A percentile compares a stretch with the other conserved stretches of the same genome.
phyloP scores from a whole-genome alignment of 2,888 invertebrate species.

The Caenorhabditis uteleia region DNA sequence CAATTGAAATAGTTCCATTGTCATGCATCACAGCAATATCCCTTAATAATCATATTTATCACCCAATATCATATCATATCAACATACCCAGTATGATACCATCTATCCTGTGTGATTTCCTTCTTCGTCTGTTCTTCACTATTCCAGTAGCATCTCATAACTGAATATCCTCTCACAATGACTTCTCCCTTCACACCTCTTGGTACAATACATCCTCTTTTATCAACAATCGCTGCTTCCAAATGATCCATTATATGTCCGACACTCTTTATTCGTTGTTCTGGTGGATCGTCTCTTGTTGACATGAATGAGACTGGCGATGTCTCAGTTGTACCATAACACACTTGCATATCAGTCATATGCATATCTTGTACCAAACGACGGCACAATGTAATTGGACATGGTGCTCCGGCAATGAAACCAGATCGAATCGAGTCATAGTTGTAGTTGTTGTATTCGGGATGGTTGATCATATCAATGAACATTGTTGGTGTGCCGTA shows the following conservation, averaged over 20 bases:
- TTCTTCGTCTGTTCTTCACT: constrained; percentile 81
- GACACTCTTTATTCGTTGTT: constrained; percentile 73
- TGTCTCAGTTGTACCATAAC: constrained; percentile 76
- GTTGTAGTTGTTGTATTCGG: constrained; percentile 70
- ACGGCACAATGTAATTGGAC: constrained; percentile 74
- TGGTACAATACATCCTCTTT: constrained; percentile 55
- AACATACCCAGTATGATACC: constrained; percentile 82
- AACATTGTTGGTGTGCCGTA: constrained; percentile 74
- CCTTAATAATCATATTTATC: constrained; percentile 58
- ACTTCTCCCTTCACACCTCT: constrained; percentile 65
- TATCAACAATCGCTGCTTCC: constrained; percentile 71
- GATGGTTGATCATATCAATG: constrained; percentile 72
- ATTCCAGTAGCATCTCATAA: constrained; percentile 82
- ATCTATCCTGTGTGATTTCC: constrained; percentile 77
- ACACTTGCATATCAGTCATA: constrained; percentile 69
- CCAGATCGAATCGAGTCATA: constrained; percentile 64
- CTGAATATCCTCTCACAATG: constrained; percentile 76
- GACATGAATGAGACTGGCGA: constrained; percentile 75
- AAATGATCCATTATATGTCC: constrained; percentile 74
- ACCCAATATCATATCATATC: not conserved
- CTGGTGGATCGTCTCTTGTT: constrained; percentile 72
- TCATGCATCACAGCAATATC: constrained; percentile 73
- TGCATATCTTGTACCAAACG: constrained; percentile 72
- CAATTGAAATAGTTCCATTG: constrained; percentile 72
- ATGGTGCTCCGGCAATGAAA: constrained; percentile 80